phyloP scores from a whole-genome alignment of 2,888 invertebrate genomes.

The Lasioglossum marginatum region DNA sequence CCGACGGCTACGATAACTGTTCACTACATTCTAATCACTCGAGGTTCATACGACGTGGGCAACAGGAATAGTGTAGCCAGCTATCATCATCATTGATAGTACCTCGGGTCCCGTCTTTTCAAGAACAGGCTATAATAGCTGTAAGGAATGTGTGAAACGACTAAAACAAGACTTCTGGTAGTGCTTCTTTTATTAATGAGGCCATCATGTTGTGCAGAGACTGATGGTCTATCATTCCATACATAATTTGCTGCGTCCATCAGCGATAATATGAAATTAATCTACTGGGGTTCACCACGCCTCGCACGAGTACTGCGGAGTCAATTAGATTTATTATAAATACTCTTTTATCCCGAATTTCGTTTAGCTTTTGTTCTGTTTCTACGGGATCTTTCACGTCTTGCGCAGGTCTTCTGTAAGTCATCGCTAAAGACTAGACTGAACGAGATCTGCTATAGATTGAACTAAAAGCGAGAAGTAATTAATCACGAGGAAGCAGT shows the following conservation, averaged over 20 bases:
- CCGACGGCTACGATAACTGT: background rate
- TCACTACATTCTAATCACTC: background rate
- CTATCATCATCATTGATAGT: background rate
- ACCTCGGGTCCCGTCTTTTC: background rate
- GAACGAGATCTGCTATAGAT: background rate
- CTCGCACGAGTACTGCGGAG: background rate
- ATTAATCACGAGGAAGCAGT: background rate
- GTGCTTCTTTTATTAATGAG: conserved; percentile 8
- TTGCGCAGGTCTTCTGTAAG: too few relatives aligned
- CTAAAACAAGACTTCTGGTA: conserved; percentile 7
- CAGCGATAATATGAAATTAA: conserved; percentile 10
- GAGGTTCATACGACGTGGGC: background rate
- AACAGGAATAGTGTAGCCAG: background rate
- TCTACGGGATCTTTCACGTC: too few relatives aligned
- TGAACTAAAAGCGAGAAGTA: background rate
- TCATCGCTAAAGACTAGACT: background rate
- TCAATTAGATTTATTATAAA: background rate
- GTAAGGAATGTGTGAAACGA: background rate
- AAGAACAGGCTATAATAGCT: conserved; percentile 5
- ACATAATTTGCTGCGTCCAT: background rate
- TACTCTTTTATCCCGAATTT: background rate
- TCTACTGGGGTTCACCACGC: background rate
- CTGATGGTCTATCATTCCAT: conserved; percentile 5
- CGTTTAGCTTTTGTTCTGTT: too few relatives aligned
- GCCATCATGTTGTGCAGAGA: background rate